Conservation (phyloP, 2,888 invertebrate genomes). For the Agrilus biguttatus region DNA sequence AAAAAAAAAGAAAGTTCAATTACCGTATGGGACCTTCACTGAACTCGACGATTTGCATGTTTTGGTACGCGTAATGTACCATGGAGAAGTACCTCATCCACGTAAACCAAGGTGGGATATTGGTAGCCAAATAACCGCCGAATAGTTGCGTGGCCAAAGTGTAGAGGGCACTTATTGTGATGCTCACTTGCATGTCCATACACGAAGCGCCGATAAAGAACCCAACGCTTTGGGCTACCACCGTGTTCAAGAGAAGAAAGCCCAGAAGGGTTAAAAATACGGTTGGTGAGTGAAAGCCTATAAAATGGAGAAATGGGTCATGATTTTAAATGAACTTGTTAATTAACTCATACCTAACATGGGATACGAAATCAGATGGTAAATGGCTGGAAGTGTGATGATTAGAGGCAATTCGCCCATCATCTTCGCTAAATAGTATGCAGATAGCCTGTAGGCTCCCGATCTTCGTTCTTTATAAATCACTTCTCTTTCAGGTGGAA, state of each 20-base stretch:
- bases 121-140: constrained; percentile 59
- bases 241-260: constrained; percentile 53
- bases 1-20: constrained; percentile 22
- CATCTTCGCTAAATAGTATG: constrained; percentile 72
- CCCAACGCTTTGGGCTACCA: constrained; percentile 65
- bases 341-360: constrained; percentile 43
- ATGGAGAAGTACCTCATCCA: constrained; percentile 64
- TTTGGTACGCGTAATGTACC: constrained; percentile 68
- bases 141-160: constrained; percentile 64
- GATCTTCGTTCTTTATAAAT: constrained; percentile 66
- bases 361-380: constrained; percentile 63
- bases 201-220: constrained; percentile 67
- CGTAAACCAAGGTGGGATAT: constrained; percentile 56
- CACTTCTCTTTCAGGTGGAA: constrained; percentile 65
- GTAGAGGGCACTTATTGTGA: constrained; percentile 62
- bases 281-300: constrained; percentile 40
- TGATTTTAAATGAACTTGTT: constrained; percentile 15
- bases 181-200: constrained; percentile 62
- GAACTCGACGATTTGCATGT: constrained; percentile 68
- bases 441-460: constrained; percentile 63
- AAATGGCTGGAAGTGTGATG: constrained; percentile 58
- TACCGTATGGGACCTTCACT: constrained; percentile 54
- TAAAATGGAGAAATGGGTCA: constrained; percentile 8
- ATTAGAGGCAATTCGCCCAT: constrained; percentile 64
- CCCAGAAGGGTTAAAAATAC: constrained; percentile 55